These are phyloP conservation scores for Porites evermanni DNA, from an alignment of 92 coral and sea anemone genomes.

Conservation along the genomic window DNA sequence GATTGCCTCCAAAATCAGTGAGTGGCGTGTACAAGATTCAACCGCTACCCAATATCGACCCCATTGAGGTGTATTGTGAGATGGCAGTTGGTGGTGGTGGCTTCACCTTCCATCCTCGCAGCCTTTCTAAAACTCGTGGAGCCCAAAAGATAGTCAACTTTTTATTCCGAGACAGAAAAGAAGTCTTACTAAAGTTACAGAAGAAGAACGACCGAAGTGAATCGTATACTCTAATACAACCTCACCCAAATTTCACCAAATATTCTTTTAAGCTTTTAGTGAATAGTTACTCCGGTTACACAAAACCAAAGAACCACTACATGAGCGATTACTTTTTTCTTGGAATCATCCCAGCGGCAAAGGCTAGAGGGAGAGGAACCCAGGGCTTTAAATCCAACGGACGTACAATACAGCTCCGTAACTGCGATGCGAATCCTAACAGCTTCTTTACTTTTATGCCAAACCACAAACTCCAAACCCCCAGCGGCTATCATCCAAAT, in stretches of 20 bases:
- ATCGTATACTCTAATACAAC: constrained; percentile 34
- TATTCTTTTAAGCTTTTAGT: constrained; percentile 23
- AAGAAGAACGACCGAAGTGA: constrained; percentile 34
- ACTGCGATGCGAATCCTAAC: constrained; percentile 46
- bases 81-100: constrained; percentile 64
- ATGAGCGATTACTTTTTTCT: constrained; percentile 53
- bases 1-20: background rate
- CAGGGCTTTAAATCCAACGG: constrained; percentile 76
- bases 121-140: constrained; percentile 7
- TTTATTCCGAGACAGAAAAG: constrained; percentile 51
- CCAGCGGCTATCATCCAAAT: constrained; percentile 25
- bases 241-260: background rate
- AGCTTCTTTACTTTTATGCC: constrained; percentile 55
- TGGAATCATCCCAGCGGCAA: constrained; percentile 45
- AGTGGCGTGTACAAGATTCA: constrained; percentile 58
- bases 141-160: constrained; percentile 21
- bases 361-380: background rate
- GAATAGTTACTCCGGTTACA: constrained; percentile 65
- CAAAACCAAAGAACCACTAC: constrained; percentile 32
- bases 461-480: constrained; percentile 39
- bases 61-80: constrained; percentile 66
- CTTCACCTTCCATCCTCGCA: constrained; percentile 68
- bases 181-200: constrained; percentile 60
- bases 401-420: constrained; percentile 28
- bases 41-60: background rate